Percentiles rank a stretch among this genome's conserved stretches.
Conservation (phyloP, 2,888 invertebrate genomes). For the Athalia cordata region DNA sequence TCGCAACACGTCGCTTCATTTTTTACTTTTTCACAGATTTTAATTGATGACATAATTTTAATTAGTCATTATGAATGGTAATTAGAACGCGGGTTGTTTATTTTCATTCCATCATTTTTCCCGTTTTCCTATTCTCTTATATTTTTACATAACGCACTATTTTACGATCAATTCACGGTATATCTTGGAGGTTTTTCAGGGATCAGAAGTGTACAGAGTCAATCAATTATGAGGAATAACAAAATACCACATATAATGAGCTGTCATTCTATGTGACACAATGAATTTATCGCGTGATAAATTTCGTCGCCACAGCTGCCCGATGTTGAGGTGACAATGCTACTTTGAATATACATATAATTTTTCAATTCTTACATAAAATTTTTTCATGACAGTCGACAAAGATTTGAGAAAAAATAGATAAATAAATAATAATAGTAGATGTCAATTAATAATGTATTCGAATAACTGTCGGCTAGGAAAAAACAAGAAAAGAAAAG, state of each 20-base stretch:
- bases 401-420: too few species aligned
- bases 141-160: slow-evolving; percentile 12
- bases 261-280: slow-evolving; percentile 18
- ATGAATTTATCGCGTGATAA: slow-evolving; percentile 27
- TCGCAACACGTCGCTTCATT: slow-evolving; percentile 8
- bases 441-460: too few species aligned
- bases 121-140: not conserved
- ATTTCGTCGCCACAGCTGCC: slow-evolving; percentile 9
- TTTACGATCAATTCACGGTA: slow-evolving; percentile 30
- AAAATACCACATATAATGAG: slow-evolving; percentile 26
- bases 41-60: slow-evolving; percentile 63
- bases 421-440: too few species aligned
- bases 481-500: too few species aligned
- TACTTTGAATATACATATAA: too few species aligned
- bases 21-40: slow-evolving; percentile 51
- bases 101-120: not conserved
- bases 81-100: not conserved
- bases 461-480: too few species aligned
- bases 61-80: slow-evolving; percentile 4
- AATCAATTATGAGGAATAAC: slow-evolving; percentile 34
- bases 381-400: too few species aligned
- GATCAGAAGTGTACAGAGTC: slow-evolving; percentile 21
- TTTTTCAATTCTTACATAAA: too few species aligned
- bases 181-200: not conserved
- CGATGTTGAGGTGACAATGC: not conserved